These are phyloP conservation scores for Oncorhynchus kisutch DNA, from an alignment of 2,113 vertebrate species.

Conservation along the genomic window DNA sequence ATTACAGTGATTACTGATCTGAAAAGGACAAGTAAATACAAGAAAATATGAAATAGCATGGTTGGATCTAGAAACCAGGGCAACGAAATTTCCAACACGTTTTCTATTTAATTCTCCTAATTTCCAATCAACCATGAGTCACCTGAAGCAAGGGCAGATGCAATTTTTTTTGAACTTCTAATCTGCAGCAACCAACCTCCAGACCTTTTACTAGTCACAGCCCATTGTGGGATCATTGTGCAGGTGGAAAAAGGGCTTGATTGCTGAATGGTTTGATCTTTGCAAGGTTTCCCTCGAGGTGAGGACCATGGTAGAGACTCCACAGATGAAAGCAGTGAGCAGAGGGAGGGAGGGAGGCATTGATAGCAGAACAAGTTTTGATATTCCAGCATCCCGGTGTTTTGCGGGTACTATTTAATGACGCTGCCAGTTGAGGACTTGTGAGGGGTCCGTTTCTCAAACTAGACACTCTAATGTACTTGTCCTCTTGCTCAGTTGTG, in stretches of 20 bases:
- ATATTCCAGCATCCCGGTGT: not conserved
- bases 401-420: too few species aligned
- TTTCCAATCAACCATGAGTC: too few species aligned
- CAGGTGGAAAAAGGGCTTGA: not conserved
- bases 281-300: conserved; percentile 19
- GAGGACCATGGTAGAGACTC: not conserved
- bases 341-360: not conserved
- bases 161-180: too few species aligned
- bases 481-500: too few species aligned
- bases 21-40: not conserved
- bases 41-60: not conserved
- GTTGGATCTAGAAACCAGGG: too few species aligned
- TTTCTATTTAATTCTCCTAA: too few species aligned
- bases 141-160: too few species aligned
- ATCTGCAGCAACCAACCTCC: too few species aligned
- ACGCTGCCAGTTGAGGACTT: not conserved
- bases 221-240: not conserved
- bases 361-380: conserved; percentile 18
- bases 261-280: conserved; percentile 15
- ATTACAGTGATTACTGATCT: too few species aligned
- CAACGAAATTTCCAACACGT: not conserved
- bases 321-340: conserved; percentile 8
- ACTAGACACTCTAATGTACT: too few species aligned
- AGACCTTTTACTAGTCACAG: not conserved
- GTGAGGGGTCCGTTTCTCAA: too few species aligned